Evolutionary conservation across 2,888 invertebrate species (phyloP).

Genomic region (Oeneis ivallda): DNA sequence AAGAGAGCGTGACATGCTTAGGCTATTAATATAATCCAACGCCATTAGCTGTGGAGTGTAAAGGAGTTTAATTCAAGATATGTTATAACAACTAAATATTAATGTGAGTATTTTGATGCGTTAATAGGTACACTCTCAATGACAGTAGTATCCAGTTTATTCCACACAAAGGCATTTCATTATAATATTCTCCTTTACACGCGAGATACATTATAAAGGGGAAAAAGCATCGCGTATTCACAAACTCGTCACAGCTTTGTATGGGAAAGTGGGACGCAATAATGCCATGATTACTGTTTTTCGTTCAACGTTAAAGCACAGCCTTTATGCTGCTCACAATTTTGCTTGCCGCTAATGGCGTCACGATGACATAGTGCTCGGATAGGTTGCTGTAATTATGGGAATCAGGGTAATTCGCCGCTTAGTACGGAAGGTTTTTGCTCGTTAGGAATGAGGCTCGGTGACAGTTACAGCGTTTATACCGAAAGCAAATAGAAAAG

Average conservation of each 20-base stretch:
- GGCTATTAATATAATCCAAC: no score
- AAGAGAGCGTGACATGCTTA: no score
- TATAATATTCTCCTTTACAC: conserved; percentile 8
- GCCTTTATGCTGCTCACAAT: conserved; percentile 56
- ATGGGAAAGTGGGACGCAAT: conserved; percentile 36
- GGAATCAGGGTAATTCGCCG: conserved; percentile 74
- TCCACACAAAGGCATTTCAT: conserved; percentile 10
- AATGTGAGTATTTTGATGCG: no score
- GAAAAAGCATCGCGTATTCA: conserved; percentile 17
- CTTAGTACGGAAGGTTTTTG: conserved; percentile 56
- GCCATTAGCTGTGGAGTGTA: no score
- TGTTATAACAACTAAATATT: no score
- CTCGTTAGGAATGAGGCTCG: conserved; percentile 35
- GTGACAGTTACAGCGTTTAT: conserved; percentile 38
- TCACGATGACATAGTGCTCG: conserved; percentile 76
- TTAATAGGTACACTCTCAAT: not conserved
- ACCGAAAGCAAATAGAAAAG: no score
- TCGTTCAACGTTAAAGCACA: conserved; percentile 40
- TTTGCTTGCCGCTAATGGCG: conserved; percentile 75
- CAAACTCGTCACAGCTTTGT: conserved; percentile 23
- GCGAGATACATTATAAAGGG: conserved; percentile 13
- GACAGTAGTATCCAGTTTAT: not conserved
- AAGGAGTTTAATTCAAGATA: no score
- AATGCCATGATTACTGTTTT: conserved; percentile 39
- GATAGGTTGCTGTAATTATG: conserved; percentile 74